Percentiles rank a stretch among this genome's conserved stretches.
These are phyloP conservation scores for Sebastes aleutianus DNA, from an alignment of 2,797 vertebrate genomes.

Conservation along the genomic window DNA sequence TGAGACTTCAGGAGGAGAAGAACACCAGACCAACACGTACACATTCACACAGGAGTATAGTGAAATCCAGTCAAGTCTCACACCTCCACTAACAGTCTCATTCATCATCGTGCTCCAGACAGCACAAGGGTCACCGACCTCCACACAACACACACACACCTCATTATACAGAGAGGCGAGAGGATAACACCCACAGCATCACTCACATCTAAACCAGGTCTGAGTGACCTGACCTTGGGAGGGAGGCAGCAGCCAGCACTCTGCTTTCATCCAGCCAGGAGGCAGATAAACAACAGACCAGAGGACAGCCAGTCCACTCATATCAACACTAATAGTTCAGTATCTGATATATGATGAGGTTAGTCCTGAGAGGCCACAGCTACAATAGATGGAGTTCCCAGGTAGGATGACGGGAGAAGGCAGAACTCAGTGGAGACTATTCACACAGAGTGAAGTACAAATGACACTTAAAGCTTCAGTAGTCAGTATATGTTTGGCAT, in stretches of 20 bases:
- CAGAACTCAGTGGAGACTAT: background rate
- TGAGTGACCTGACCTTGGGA: slow-evolving; percentile 50
- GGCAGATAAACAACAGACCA: slow-evolving; percentile 6
- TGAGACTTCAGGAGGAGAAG: background rate
- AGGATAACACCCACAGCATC: slow-evolving; percentile 32
- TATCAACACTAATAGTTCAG: too few species aligned
- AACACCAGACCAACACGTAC: background rate
- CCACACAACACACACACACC: slow-evolving; percentile 14
- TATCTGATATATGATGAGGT: background rate
- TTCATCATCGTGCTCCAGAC: slow-evolving; percentile 58
- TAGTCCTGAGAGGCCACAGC: background rate
- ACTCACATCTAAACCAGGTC: slow-evolving; percentile 45
- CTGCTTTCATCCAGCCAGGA: slow-evolving; percentile 27
- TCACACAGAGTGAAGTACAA: background rate
- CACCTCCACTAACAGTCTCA: slow-evolving; percentile 53
- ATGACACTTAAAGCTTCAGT: background rate
- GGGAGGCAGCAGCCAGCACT: slow-evolving; percentile 8
- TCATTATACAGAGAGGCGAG: slow-evolving; percentile 35
- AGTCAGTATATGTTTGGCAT: too few species aligned
- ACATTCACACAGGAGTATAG: background rate
- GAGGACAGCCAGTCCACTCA: background rate
- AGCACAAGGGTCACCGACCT: slow-evolving; percentile 40
- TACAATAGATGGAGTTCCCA: background rate
- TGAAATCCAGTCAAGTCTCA: slow-evolving; percentile 23
- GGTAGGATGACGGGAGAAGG: background rate